phyloP scores from a whole-genome alignment of 2,797 vertebrate genomes.

The Sorex maritimensis region DNA sequence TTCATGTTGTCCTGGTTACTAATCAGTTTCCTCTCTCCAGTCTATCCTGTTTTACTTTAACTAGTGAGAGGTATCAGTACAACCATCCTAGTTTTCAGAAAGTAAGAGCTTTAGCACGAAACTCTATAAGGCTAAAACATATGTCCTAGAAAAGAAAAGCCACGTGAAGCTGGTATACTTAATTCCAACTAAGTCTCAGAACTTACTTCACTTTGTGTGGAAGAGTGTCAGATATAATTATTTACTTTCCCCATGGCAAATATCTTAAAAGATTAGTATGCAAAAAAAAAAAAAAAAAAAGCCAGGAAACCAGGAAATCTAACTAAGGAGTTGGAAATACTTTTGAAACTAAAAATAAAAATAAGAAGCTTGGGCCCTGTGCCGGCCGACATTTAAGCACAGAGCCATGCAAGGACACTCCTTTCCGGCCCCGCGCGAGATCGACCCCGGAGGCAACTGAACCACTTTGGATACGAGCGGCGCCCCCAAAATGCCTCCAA shows the following conservation, averaged over 20 bases:
- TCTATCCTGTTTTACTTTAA: conserved; percentile 27
- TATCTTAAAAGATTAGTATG: conserved; percentile 37
- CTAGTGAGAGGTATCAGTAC: conserved; percentile 12
- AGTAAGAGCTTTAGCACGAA: conserved; percentile 9
- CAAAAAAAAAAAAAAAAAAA: conserved; percentile 18
- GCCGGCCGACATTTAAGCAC: no score
- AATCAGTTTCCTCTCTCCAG: conserved; percentile 33
- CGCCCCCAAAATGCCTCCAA: no score
- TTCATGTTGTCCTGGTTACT: conserved; percentile 52
- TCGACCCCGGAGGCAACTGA: no score
- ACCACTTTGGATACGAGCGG: no score
- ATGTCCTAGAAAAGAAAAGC: background rate
- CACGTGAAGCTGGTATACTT: background rate
- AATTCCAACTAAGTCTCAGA: conserved; percentile 38
- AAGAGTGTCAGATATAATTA: background rate
- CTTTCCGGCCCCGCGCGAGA: no score
- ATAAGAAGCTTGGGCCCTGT: background rate
- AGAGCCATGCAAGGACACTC: no score
- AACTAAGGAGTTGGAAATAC: conserved; percentile 47
- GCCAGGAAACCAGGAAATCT: background rate
- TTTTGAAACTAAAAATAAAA: conserved; percentile 56
- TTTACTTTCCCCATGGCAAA: conserved; percentile 33
- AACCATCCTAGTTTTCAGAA: conserved; percentile 18
- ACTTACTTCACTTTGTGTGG: background rate
- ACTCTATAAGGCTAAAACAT: conserved; percentile 54